Evolutionary conservation across 30 jellyfish, hydroid and myxozoan species (phyloP), one percentile per base, ranked within the genome.

Genomic region (Haliclystus octoradiatus): DNA sequence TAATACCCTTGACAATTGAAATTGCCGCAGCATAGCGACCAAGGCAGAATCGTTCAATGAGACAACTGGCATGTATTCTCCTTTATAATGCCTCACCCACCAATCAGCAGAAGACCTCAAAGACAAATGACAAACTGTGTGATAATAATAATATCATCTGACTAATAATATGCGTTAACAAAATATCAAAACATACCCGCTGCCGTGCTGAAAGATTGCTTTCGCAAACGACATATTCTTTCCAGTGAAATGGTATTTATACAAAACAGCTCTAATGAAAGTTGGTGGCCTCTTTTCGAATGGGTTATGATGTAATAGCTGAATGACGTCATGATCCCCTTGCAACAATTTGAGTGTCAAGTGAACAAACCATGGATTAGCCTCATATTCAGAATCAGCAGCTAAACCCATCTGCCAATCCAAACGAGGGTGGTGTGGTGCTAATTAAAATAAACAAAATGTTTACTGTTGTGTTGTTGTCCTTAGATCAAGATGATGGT

Each of bases 321-420:
- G 65, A 64, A 80, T 76, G 76, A 80, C 81, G 9, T 71, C 47
- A 26, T 66, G 26, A 30, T 72, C 81, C 28, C 82, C 85, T 26
- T 28, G 35, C 63, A 80, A 63, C 15, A 80, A 35, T 68, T 80
- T 80, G 52, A 63, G 57, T 1, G 46, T 9, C 49, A 80, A 72
- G 19, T 80, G 77, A 27, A 80, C 57, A 35, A 80, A 80, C 93
- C 93, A 80, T 0, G 85, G 84, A 47, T 71, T 80, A 0, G 85
- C 49, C 0, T 24, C 25, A 61, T 29, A 71, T 28, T 80, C 93
- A 22, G 33, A 76, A 0, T 63, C 31, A 2, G 93, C 77, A 1
- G 93, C 93, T 31, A 72, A 80, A 82, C 93, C 71, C 93, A 80
- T 80, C 60, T 80, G 93, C 93, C 85, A 80, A 62, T 80, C 93